phyloP scores from a whole-genome alignment of 2,113 vertebrate species.

The Globicephala melas region DNA sequence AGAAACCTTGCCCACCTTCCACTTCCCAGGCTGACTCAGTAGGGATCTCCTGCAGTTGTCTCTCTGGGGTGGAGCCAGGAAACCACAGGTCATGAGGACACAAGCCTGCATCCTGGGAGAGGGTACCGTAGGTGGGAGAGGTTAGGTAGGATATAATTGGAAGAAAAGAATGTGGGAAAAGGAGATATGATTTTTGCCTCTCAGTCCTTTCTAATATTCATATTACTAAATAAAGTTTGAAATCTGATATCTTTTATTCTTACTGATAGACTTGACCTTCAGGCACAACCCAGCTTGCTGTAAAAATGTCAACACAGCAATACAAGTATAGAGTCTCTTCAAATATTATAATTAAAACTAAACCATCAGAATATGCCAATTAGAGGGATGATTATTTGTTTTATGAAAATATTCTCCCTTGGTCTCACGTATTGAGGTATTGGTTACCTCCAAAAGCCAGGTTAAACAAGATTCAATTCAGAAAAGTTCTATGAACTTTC shows the following conservation, averaged over 20 bases:
- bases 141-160: background rate
- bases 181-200: background rate
- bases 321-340: background rate
- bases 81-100: background rate
- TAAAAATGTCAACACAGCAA: background rate
- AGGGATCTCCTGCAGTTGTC: background rate
- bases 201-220: background rate
- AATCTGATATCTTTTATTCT: background rate
- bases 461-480: conserved; percentile 30
- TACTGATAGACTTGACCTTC: background rate
- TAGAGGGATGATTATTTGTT: background rate
- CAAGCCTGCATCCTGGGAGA: background rate
- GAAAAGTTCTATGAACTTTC: background rate
- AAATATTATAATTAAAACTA: conserved; percentile 20
- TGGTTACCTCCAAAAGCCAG: background rate
- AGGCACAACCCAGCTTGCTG: background rate
- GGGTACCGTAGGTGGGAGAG: background rate
- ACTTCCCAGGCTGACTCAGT: background rate
- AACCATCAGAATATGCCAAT: background rate
- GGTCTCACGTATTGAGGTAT: conserved; percentile 20
- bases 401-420: background rate
- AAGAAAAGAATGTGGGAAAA: background rate
- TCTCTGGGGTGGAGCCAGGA: background rate
- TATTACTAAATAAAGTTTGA: conserved; percentile 2
- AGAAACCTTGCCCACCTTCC: background rate